Percentiles rank a stretch among this genome's conserved stretches.
These are phyloP conservation scores for Sarotherodon lohbergeri DNA, from an alignment of 2,113 vertebrate species.

Conservation along the genomic window DNA sequence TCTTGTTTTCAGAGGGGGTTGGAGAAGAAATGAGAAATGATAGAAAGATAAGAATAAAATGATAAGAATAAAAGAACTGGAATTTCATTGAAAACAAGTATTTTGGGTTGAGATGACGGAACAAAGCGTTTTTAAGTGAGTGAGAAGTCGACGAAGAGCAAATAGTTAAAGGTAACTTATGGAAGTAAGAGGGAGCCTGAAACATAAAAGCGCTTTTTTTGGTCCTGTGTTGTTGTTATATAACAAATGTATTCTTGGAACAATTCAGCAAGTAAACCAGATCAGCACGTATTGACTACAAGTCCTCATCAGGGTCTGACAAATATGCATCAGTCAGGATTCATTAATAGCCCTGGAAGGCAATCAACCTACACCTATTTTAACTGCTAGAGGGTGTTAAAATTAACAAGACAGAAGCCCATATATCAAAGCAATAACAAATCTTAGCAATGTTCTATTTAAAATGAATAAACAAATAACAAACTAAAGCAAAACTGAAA, in stretches of 20 bases:
- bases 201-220: not conserved
- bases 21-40: not conserved
- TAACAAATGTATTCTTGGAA: not conserved
- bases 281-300: fast-evolving
- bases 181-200: not conserved
- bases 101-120: not conserved
- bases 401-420: not conserved
- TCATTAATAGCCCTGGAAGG: not conserved
- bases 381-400: not conserved
- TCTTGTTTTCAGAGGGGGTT: not conserved
- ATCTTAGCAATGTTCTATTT: not conserved
- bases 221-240: not conserved
- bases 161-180: not conserved
- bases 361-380: not conserved
- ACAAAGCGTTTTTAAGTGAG: not conserved
- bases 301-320: not conserved
- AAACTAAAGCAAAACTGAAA: not conserved
- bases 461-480: not conserved
- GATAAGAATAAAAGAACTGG: not conserved
- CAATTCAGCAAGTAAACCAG: not conserved
- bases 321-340: not conserved
- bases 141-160: not conserved
- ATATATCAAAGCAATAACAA: not conserved
- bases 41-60: no score
- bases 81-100: not conserved